Conservation (phyloP, 2,113 vertebrate genomes). For the Toxotes chatareus region DNA sequence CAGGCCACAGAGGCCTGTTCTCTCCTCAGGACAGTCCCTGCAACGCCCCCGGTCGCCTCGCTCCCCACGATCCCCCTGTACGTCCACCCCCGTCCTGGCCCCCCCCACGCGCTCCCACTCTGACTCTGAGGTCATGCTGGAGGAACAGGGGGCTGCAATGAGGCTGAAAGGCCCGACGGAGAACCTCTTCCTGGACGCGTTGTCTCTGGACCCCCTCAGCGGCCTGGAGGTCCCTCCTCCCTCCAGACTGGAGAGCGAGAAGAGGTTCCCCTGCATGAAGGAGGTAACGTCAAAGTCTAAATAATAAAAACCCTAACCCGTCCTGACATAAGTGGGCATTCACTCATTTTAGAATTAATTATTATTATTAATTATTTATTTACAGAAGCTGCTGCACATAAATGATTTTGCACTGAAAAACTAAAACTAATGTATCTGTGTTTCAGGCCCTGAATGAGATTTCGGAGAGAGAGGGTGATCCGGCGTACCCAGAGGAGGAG, state of each 20-base stretch:
- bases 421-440: background rate
- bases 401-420: background rate
- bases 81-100: slow-evolving; percentile 52
- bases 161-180: slow-evolving; percentile 88
- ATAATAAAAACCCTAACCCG: too few relatives aligned
- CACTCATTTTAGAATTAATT: background rate
- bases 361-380: background rate
- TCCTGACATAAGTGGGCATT: background rate
- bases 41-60: slow-evolving; percentile 76
- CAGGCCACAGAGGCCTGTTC: slow-evolving; percentile 67
- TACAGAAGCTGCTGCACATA: background rate
- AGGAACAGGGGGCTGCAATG: slow-evolving; percentile 80
- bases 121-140: slow-evolving; percentile 87
- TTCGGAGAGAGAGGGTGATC: slow-evolving; percentile 70
- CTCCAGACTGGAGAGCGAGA: slow-evolving; percentile 86
- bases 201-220: slow-evolving; percentile 88
- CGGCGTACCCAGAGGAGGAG: slow-evolving; percentile 89
- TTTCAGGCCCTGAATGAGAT: slow-evolving; percentile 86
- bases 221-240: slow-evolving; percentile 85
- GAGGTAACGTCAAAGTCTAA: slow-evolving; percentile 80
- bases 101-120: slow-evolving; percentile 82
- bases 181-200: slow-evolving; percentile 91
- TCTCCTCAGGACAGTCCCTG: slow-evolving; percentile 83
- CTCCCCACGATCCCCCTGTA: slow-evolving; percentile 67
- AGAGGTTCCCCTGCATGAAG: slow-evolving; percentile 85